These are phyloP conservation scores for Oopsacas minuta DNA, from an alignment of 37 sponge, comb jelly and placozoan species.

Conservation along the genomic window DNA sequence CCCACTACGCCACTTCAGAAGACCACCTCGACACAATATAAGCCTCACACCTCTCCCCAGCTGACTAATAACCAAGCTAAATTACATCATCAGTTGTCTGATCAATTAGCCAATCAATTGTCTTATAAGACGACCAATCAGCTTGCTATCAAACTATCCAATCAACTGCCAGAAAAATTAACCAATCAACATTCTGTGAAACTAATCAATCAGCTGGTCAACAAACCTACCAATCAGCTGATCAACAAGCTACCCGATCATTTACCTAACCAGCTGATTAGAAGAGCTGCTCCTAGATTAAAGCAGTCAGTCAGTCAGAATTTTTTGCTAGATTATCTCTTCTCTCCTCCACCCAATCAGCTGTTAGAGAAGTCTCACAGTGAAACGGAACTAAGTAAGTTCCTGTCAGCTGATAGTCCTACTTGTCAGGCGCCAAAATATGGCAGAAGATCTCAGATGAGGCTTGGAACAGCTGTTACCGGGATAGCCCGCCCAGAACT, in stretches of 20 bases:
- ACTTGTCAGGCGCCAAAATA: neutral
- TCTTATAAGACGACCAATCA: neutral
- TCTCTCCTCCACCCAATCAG: neutral
- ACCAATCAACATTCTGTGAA: no score
- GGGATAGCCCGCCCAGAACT: constrained; percentile 12
- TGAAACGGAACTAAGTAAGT: neutral
- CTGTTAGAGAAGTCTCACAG: neutral
- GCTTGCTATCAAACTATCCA: neutral
- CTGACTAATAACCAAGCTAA: neutral
- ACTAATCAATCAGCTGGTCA: neutral
- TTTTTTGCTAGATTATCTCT: neutral
- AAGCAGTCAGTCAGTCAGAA: neutral
- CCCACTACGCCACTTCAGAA: neutral
- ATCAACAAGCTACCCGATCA: neutral
- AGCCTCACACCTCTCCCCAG: neutral
- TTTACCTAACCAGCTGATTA: neutral
- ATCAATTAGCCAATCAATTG: neutral
- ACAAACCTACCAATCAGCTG: neutral
- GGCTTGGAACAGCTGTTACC: neutral
- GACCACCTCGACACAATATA: neutral
- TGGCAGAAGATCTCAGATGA: neutral
- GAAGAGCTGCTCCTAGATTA: neutral
- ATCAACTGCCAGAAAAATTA: no score
- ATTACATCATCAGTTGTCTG: neutral
- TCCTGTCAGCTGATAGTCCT: neutral